Evolutionary conservation across 2,888 invertebrate genomes (phyloP), one percentile per base, ranked within the genome.

Genomic region (Ligdia adustata): DNA sequence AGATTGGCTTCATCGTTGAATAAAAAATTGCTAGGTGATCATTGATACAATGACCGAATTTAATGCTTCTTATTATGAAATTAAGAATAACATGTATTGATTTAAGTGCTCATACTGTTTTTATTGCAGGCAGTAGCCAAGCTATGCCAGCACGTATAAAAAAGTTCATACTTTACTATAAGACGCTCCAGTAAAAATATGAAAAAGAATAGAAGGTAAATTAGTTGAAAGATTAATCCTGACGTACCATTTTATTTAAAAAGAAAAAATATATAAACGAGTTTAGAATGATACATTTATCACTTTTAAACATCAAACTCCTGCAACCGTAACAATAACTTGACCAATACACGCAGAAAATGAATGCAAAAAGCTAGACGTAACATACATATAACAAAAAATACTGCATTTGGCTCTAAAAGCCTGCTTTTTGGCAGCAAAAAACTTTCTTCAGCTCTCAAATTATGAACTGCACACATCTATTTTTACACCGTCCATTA

Each of bases 151-250:
- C 22, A 39, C 6, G 18, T 3, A 24, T n/a, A n/a, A 24, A 3
- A n/a, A 24, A 2, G 22, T 24, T n/a, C n/a, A 9, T 24, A 24
- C 3, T 11, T 5, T 1, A 15, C 54, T 62, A 55, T 54, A 40
- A 33, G 32, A 45, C 42, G 49, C 53, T 60, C 53, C 47, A 45
- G 50, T 52, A 55, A 52, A 63, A 63, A n/a, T 65, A 65, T 60
- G 57, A 52, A 52, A 14, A 45, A 32, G 39, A 45, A 51, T 44
- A 18, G 52, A n/a, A n/a, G n/a, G n/a, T n/a, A n/a, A n/a, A n/a
- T n/a, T n/a, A n/a, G n/a, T n/a, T n/a, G n/a, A n/a, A n/a, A n/a
- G n/a, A n/a, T n/a, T n/a, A n/a, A n/a, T n/a, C n/a, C n/a, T n/a
- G n/a, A n/a, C n/a, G n/a, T n/a, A 7, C 9, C 3, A 16, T 9